phyloP scores from a whole-genome alignment of 2,113 vertebrate genomes.

The Lasiurus borealis region DNA sequence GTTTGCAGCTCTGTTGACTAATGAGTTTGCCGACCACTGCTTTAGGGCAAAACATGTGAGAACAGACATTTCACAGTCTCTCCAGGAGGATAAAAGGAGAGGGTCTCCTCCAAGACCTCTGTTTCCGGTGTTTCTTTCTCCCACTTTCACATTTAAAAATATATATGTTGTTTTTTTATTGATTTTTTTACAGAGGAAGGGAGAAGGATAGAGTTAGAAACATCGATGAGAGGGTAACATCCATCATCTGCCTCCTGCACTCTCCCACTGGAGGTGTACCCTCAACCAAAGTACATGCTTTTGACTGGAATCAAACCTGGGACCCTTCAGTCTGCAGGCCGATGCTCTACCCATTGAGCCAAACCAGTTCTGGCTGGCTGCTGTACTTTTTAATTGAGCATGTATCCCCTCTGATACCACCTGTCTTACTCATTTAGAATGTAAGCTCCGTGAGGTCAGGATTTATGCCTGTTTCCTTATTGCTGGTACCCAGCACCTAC shows the following conservation, averaged over 20 bases:
- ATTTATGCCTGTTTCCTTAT: not conserved
- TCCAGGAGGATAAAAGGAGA: not conserved
- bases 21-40: not conserved
- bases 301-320: too few species aligned
- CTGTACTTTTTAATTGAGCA: not conserved
- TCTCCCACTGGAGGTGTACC: too few species aligned
- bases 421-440: not conserved
- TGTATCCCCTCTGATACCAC: not conserved
- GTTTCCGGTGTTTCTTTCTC: not conserved
- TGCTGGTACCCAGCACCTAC: not conserved
- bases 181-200: too few species aligned
- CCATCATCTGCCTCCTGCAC: too few species aligned
- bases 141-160: not conserved
- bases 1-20: too few species aligned
- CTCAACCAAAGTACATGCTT: too few species aligned
- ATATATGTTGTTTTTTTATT: too few species aligned
- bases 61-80: slow-evolving; percentile 19
- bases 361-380: not conserved
- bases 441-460: not conserved
- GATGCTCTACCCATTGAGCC: too few species aligned
- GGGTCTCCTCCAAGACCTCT: not conserved
- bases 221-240: too few species aligned
- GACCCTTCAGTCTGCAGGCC: too few species aligned
- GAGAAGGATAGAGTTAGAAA: too few species aligned
- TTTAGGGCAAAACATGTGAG: slow-evolving; percentile 49